Evolutionary conservation across 2,113 vertebrate species (phyloP).

Genomic region (Hepsetus odoe): DNA sequence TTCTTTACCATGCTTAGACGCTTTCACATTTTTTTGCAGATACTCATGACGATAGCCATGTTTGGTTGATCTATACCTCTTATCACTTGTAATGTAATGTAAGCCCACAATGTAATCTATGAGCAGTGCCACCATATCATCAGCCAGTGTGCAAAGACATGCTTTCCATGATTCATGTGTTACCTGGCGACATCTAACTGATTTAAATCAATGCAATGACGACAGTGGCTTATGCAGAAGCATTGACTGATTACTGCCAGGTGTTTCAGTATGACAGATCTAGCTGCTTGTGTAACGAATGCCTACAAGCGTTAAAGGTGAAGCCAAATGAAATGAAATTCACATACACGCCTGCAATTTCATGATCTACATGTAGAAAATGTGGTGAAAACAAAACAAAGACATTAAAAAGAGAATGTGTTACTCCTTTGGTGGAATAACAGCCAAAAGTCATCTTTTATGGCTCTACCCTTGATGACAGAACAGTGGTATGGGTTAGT

Average conservation of each 20-base stretch:
- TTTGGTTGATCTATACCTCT: background rate
- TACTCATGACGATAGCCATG: background rate
- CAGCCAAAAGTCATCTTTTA: no score
- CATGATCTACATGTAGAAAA: no score
- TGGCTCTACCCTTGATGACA: background rate
- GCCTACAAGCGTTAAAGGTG: background rate
- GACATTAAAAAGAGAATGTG: no score
- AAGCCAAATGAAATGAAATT: background rate
- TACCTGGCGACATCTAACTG: background rate
- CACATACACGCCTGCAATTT: no score
- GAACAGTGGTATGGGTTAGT: background rate
- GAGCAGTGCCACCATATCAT: background rate
- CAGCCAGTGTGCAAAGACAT: background rate
- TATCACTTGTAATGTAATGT: background rate
- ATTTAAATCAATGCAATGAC: slow-evolving; percentile 3
- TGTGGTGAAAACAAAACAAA: no score
- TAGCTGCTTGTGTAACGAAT: slow-evolving; percentile 4
- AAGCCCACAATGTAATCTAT: background rate
- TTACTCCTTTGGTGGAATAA: no score
- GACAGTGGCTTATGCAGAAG: background rate
- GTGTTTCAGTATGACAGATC: background rate
- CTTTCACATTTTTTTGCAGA: background rate
- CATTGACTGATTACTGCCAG: background rate
- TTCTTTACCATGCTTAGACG: background rate
- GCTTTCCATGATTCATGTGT: background rate